Conservation (phyloP, 2,888 invertebrate species). For the Cepaea hortensis region DNA sequence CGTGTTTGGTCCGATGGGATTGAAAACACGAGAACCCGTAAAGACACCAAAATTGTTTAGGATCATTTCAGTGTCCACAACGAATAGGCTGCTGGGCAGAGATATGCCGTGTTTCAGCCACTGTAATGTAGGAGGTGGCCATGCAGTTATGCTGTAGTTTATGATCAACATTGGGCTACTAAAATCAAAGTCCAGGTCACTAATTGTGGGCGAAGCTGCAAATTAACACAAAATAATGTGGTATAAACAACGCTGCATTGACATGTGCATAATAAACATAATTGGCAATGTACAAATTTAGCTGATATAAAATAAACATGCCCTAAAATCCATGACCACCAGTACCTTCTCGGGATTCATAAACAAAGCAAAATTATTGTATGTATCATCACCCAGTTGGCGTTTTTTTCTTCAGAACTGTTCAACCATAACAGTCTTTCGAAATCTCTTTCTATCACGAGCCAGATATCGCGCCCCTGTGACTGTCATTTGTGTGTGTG, state of each 20-base stretch:
- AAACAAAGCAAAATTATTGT: too few relatives aligned
- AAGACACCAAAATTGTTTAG: not conserved
- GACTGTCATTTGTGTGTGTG: too few relatives aligned
- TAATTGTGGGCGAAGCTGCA: not conserved
- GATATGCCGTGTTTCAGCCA: not conserved
- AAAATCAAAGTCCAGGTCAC: not conserved
- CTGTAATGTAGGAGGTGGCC: not conserved
- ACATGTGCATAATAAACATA: not conserved
- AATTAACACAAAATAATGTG: conserved; percentile 14
- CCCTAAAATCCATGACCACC: not conserved
- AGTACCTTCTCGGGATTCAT: too few relatives aligned
- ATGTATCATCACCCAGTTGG: too few relatives aligned
- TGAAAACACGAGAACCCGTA: not conserved
- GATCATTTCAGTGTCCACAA: not conserved
- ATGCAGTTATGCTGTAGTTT: not conserved
- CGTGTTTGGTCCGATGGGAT: not conserved
- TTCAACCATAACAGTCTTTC: too few relatives aligned
- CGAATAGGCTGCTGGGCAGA: not conserved
- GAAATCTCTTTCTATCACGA: too few relatives aligned
- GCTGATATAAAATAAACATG: not conserved
- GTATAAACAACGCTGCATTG: not conserved
- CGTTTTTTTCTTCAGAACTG: too few relatives aligned
- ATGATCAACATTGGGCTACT: not conserved
- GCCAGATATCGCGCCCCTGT: too few relatives aligned
- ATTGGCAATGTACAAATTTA: not conserved